Evolutionary conservation across 2,797 vertebrate species (phyloP), one percentile per base, ranked within the genome.

Genomic region (Pangasius krempfi): DNA sequence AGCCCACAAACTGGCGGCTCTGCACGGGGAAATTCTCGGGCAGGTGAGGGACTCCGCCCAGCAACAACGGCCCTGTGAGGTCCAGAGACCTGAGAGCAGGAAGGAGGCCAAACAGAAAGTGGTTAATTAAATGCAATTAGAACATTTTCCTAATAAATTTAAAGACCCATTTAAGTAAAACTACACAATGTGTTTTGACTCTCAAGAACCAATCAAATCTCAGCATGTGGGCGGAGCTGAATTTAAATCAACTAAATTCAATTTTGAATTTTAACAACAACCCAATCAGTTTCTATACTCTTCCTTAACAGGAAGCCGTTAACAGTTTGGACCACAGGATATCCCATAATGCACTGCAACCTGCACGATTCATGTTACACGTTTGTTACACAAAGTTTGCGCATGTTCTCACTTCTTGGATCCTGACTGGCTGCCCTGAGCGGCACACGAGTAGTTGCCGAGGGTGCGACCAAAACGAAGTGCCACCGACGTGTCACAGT

Each of bases 391-490:
- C 22, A 33, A 20, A 52, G 8, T 30, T 37, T 40, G 18, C 10
- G 30, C 20, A 66, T n/a, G 7, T 9, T 88, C 96, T 97, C 92
- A 99, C 98, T 98, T 99, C 92, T 99, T 99, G 92, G 97, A 98
- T 94, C 98, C 98, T 0, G 96, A 96, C 85, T 99, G 98, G 93
- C 96, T 98, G 80, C 97, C 98, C 94, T 98, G 97, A 27, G 98
- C 97, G 0, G 98, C 97, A 18, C 98, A 99, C 50, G 96, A 97
- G 92, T 99, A 99, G 94, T 98, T 98, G 90, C 97, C 96, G 2
- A 99, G 95, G 90, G 94, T 16, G 25, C 94, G 93, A 82, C 98
- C 97, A 0, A 98, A 99, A 88, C 96, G 96, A 90, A 99, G 95
- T 13, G 98, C 97, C 93, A 99, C 95, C 0, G 96, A 96, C 0